These are phyloP conservation scores for Oreochromis niloticus DNA, from an alignment of 2,113 vertebrate genomes.

Conservation along the genomic window DNA sequence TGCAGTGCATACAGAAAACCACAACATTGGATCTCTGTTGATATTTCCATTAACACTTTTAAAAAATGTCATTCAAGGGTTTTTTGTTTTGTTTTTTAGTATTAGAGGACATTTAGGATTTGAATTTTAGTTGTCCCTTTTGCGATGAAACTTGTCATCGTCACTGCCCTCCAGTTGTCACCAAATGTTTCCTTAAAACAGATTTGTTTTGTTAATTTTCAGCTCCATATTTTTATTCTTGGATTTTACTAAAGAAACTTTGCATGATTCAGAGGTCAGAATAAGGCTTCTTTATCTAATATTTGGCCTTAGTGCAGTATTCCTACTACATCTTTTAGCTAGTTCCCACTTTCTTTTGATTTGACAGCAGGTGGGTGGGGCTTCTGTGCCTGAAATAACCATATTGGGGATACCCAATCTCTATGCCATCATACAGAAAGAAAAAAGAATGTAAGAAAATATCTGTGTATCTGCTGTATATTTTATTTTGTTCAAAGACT, in stretches of 20 bases:
- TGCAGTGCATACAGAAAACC: neutral
- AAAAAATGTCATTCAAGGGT: neutral
- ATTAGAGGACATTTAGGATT: neutral
- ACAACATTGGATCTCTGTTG: neutral
- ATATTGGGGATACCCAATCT: neutral
- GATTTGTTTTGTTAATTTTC: neutral
- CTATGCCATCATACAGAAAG: neutral
- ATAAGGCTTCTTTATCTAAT: too few relatives aligned
- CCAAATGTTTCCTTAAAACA: neutral
- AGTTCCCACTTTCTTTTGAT: too few relatives aligned
- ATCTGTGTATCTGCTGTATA: neutral
- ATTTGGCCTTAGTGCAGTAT: too few relatives aligned
- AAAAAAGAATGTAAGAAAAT: neutral
- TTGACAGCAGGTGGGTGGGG: neutral
- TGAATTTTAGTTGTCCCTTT: neutral
- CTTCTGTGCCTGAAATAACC: neutral
- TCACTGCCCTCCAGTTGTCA: neutral
- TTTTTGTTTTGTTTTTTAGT: neutral
- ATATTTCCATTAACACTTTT: neutral
- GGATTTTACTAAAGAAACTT: too few relatives aligned
- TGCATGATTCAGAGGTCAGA: too few relatives aligned
- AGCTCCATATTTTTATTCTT: neutral
- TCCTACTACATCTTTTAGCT: too few relatives aligned
- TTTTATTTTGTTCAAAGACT: neutral
- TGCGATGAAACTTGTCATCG: neutral